phyloP scores from a whole-genome alignment of 2,888 invertebrate genomes.

The Pseudococcus jackbeardsleyi region DNA sequence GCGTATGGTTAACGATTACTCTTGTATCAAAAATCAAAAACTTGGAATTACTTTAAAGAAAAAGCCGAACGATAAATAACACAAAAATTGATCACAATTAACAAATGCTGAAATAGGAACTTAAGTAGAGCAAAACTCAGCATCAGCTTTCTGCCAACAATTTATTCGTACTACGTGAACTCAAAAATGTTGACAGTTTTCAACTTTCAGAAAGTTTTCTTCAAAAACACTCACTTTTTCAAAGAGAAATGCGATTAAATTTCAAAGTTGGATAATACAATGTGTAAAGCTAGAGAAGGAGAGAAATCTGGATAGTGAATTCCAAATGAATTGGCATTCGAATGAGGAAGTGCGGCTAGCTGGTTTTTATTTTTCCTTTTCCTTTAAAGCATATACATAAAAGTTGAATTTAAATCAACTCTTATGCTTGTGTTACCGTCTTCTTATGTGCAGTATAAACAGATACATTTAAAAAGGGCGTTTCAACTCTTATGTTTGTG shows the following conservation, averaged over 20 bases:
- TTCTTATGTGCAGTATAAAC: too few species aligned
- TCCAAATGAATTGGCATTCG: not conserved
- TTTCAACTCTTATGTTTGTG: too few species aligned
- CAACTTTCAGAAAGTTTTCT: not conserved
- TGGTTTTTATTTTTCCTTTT: too few species aligned
- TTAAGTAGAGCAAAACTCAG: not conserved
- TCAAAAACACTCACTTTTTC: slow-evolving; percentile 1
- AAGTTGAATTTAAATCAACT: too few species aligned
- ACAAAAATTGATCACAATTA: not conserved
- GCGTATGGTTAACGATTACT: not conserved
- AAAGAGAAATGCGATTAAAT: not conserved
- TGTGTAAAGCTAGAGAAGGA: not conserved
- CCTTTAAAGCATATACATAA: too few species aligned
- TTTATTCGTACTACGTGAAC: not conserved
- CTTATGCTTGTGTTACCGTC: too few species aligned
- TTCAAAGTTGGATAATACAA: slow-evolving; percentile 29
- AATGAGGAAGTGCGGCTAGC: too few species aligned
- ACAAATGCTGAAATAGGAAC: not conserved
- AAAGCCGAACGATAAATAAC: not conserved
- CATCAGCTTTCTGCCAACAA: not conserved
- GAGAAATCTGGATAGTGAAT: not conserved
- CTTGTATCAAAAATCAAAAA: not conserved
- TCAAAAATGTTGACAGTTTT: not conserved
- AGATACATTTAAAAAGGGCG: too few species aligned
- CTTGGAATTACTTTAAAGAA: not conserved